Base-by-base conservation (phyloP, 2,797 vertebrate species). In the Spea hammondii region DNA sequence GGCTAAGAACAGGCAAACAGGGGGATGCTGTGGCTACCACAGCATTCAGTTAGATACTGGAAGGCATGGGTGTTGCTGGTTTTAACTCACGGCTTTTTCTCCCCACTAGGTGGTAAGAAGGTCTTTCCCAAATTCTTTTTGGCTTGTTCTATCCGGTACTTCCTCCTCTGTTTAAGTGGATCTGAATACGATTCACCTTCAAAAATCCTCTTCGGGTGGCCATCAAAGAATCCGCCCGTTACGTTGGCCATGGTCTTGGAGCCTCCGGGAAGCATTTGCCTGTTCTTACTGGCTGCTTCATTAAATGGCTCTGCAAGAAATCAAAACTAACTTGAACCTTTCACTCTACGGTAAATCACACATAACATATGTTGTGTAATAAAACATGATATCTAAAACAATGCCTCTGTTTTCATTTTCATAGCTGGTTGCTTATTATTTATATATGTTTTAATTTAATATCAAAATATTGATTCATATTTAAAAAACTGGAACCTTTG, bases 211-310 rank as follows among this genome's bases (percentile, higher is more conserved):
- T 85, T 80, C 84, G 92, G 97, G 62, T 85, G 85, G 51, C 90
- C 65, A 11, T 96, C 93, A 68, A 97, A 97, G 84, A 94, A 96
- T 77, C 95, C 94, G 9, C 84, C 90, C 84, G 95, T 94, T 17
- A 94, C 91, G 65, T 85, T 87, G 49, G 91, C 93, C 81, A 89
- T 87, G 49, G 82, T 83, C 84, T 93, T 94, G 7, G 86, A 68
- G 0, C 89, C 85, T 0, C 90, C 93, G 0, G 89, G 83, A 69
- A 94, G 84, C 88, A 97, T 95, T 86, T 97, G 96, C 70, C 84
- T 92, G 74, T 88, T 91, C 79, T 91, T 94, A 85, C 92, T 87
- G 1, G 94, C 94, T 8, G 93, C 86, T 76, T 95, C 95, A 46
- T 95, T 95, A 87, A 95, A 96, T 1, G 90, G 89, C 75, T 93